These are phyloP conservation scores for Mirounga angustirostris DNA, from an alignment of 2,113 vertebrate genomes.

Conservation along the genomic window DNA sequence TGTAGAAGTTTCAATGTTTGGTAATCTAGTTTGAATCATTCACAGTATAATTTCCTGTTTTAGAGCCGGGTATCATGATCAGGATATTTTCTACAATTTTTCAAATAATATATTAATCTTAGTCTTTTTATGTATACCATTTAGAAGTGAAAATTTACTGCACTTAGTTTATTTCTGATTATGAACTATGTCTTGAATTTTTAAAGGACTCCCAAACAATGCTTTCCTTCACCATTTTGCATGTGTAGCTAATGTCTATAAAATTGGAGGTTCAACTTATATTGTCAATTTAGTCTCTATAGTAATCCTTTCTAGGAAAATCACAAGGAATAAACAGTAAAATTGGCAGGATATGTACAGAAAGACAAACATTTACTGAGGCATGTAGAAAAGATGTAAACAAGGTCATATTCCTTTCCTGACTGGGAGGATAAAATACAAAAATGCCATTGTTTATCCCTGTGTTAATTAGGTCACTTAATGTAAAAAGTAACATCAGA, in stretches of 20 bases:
- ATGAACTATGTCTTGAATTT: not conserved
- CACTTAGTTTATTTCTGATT: not conserved
- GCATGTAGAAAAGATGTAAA: not conserved
- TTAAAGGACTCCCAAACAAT: not conserved
- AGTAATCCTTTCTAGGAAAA: not conserved
- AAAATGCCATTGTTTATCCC: not conserved
- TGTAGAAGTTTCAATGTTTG: not conserved
- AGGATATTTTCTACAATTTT: not conserved
- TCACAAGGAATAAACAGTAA: not conserved
- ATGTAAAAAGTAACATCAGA: not conserved
- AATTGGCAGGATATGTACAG: not conserved
- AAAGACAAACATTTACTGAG: not conserved
- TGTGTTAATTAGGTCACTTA: not conserved
- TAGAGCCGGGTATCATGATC: not conserved
- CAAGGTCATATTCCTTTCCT: not conserved
- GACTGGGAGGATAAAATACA: not conserved
- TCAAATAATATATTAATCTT: constrained; percentile 28
- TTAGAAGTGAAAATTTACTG: not conserved
- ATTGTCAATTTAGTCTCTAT: not conserved
- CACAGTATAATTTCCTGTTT: not conserved
- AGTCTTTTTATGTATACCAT: not conserved
- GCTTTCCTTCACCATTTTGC: not conserved
- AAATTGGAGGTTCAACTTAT: not conserved
- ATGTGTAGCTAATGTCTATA: not conserved
- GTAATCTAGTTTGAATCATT: not conserved